phyloP scores from a whole-genome alignment of 1,140 invertebrate genomes.

The Drosophila kepulauana region DNA sequence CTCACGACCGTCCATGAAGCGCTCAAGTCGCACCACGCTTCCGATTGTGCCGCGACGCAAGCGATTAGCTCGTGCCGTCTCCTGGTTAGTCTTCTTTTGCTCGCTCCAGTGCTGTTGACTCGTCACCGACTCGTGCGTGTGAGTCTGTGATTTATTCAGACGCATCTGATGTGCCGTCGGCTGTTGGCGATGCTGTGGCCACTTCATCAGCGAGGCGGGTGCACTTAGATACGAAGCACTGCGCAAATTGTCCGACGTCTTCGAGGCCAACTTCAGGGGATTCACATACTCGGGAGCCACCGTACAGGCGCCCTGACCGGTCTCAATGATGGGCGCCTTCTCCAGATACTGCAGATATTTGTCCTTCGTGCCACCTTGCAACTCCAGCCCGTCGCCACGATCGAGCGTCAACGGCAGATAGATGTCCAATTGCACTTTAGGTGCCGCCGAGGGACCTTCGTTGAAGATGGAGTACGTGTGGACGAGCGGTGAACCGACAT shows the following conservation, averaged over 20 bases:
- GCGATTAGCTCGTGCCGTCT: slow-evolving; percentile 49
- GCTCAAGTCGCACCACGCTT: slow-evolving; percentile 90
- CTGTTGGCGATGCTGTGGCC: slow-evolving; percentile 21
- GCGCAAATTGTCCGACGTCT: slow-evolving; percentile 67
- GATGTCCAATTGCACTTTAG: slow-evolving; percentile 91
- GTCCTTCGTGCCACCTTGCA: slow-evolving; percentile 86
- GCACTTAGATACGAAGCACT: slow-evolving; percentile 46
- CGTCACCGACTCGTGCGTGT: neutral
- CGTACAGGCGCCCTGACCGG: slow-evolving; percentile 88
- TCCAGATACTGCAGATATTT: slow-evolving; percentile 97
- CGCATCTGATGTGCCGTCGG: neutral
- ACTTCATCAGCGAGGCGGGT: slow-evolving; percentile 68
- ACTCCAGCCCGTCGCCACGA: slow-evolving; percentile 86
- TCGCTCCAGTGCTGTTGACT: slow-evolving; percentile 6
- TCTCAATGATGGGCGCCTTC: slow-evolving; percentile 90
- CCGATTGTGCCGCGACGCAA: slow-evolving; percentile 89
- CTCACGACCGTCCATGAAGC: slow-evolving; percentile 87
- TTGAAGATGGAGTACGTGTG: slow-evolving; percentile 95
- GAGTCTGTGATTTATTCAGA: slow-evolving; percentile 1
- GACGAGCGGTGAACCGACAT: slow-evolving; percentile 93
- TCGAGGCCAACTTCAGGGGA: slow-evolving; percentile 88
- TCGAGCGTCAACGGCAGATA: slow-evolving; percentile 96
- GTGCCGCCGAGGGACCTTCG: slow-evolving; percentile 93
- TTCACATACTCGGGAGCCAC: slow-evolving; percentile 88
- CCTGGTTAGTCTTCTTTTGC: slow-evolving; percentile 30